Base-by-base conservation (phyloP, 2,888 invertebrate genomes). In the Chrysodeixis includens region DNA sequence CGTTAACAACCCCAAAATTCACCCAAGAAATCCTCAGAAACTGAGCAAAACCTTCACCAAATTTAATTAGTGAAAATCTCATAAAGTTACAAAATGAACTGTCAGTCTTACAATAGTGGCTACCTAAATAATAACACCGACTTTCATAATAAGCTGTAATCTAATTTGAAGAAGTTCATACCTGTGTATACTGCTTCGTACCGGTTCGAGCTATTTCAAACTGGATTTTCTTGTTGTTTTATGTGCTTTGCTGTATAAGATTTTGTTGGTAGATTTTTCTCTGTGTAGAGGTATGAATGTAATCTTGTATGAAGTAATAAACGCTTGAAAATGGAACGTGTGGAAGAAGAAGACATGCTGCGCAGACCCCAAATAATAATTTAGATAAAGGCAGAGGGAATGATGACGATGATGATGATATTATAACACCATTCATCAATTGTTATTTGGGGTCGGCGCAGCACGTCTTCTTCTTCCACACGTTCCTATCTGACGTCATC, bases 91-190 rank as follows among this genome's bases (percentile, higher is more conserved):
- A 44, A 64, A 62, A 71, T 71, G 30, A 62, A 30, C 61, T 62
- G 56, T 20, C 61, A 66, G 51, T 59, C 51, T 18, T 64, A 67
- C 51, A 66, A 71, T 71, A 76, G 51, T 66, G 40, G 51, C 12
- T 59, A 52, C 54, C 22, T 63, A 59, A 30, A 63, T 20, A 54
- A 75, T 65, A 59, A 59, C 53, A 57, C n/a, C 35, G 7, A 76
- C 60, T 73, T 73, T 59, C 26, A 7, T 60, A 57, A 71, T 71
- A 70, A 71, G 62, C 64, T 58, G 26, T 66, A 71, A 71, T 60
- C 49, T 62, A 66, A 74, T 74, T 66, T 61, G 26, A 30, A 57
- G 63, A 62, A 74, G 26, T 75, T 69, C 49, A n/a, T 9, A 52
- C 56, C 7, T 26, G 46, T 14, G 62, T 57, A 40, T 62, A 22